Conservation (phyloP, 2,797 vertebrate species). For the Coreius guichenoti region DNA sequence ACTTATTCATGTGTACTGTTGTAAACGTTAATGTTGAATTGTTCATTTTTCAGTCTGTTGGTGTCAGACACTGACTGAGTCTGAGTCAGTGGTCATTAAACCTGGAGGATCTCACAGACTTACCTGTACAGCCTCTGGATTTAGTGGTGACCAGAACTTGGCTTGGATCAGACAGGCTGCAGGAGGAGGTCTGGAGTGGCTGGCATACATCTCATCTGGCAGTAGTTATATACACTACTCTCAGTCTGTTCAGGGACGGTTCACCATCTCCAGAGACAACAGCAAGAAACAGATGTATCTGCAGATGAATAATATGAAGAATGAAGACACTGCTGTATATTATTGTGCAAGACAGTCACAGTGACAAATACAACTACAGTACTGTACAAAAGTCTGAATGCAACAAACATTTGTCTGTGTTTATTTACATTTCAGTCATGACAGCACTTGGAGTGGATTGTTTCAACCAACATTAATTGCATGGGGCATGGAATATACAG, state of each 20-base stretch:
- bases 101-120: slow-evolving; percentile 54
- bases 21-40: slow-evolving; percentile 5
- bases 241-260: slow-evolving; percentile 21
- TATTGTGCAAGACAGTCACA: slow-evolving; percentile 38
- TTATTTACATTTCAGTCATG: no score
- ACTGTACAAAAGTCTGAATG: not conserved
- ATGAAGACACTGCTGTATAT: slow-evolving; percentile 48
- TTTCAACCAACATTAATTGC: no score
- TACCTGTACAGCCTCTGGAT: slow-evolving; percentile 45
- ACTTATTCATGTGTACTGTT: not conserved
- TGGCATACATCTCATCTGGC: slow-evolving; percentile 40
- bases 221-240: not conserved
- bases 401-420: not conserved
- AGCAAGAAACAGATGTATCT: slow-evolving; percentile 32
- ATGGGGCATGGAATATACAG: no score
- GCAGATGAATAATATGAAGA: slow-evolving; percentile 21
- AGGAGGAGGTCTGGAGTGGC: slow-evolving; percentile 66
- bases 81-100: slow-evolving; percentile 47
- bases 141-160: accelerated
- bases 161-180: slow-evolving; percentile 62
- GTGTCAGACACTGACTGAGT: slow-evolving; percentile 61
- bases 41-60: slow-evolving; percentile 27
- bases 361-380: no score
- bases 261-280: slow-evolving; percentile 47
- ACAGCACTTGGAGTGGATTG: no score